Evolutionary conservation across 2,888 invertebrate genomes (phyloP), one percentile per base, ranked within the genome.

Genomic region (Beris morrisii): DNA sequence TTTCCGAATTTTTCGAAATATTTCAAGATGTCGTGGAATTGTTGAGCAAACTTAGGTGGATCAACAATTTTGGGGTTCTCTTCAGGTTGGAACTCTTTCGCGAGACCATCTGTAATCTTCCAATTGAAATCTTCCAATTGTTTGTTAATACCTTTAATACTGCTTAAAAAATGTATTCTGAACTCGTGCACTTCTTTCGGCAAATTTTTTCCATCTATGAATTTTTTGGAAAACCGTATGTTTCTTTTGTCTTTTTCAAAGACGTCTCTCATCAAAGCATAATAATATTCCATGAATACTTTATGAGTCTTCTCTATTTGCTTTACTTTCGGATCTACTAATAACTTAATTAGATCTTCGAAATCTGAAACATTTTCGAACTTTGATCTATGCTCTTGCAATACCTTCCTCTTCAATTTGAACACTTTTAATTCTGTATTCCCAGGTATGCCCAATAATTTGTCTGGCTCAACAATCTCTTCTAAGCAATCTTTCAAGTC

Each of bases 11-110:
- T 22, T 22, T 22, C 22, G 22, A 22, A 22, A 22, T 22, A 22
- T 45, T 15, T 55, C 9, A 64, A 22, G 13, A 64, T 44, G 5
- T 22, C 4, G 32, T 55, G 13, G 4, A 64, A 28, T 55, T 64
- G 46, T 4, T 32, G 4, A 31, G 54, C 64, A n/a, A 64, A 64
- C 4, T 28, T 31, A 12, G 54, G 31, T 11, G 55, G 22, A n/a
- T 45, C n/a, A 5, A 30, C 12, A 3, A 64, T 43, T 30, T 11
- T 31, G 4, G 28, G 45, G 43, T 38, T 22, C 5, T 7, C 13
- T 13, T 38, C 22, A 7, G 22, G 5, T 15, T 31, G 31, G 9
- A 61, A 22, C 4, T 50, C 22, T 5, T 15, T 15, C 5, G 52
- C 22, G 22, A 22, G 22, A 22, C 22, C 50, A 4, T 61, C 52